Percentiles rank a stretch among this genome's conserved stretches.
Evolutionary conservation across 2,888 invertebrate species (phyloP).

Genomic region (Lasioglossum oenotherae): DNA sequence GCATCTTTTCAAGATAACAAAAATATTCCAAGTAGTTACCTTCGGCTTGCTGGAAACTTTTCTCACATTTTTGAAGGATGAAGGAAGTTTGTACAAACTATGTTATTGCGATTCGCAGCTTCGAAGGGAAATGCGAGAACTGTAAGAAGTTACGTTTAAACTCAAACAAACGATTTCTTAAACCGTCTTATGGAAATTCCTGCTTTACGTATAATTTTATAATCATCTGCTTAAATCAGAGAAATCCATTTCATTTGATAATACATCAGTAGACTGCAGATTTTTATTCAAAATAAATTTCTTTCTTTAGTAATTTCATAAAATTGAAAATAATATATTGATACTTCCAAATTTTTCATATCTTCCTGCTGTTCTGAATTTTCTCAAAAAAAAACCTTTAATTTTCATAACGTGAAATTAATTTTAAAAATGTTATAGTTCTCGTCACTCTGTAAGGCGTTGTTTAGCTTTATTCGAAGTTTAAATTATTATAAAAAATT

Average conservation of each 20-base stretch:
- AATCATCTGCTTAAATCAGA: not conserved
- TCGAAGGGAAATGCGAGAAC: not conserved
- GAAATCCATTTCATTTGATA: not conserved
- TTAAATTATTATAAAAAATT: not conserved
- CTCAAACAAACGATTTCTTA: not conserved
- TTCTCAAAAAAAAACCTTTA: too few relatives aligned
- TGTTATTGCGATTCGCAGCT: not conserved
- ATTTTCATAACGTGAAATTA: not conserved
- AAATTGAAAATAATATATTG: not conserved
- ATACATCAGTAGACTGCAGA: not conserved
- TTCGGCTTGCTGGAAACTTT: not conserved
- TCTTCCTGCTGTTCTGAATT: not conserved
- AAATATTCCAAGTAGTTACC: slow-evolving; percentile 8
- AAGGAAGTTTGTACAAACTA: not conserved
- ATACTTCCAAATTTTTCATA: not conserved
- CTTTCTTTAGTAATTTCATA: not conserved
- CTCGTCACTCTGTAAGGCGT: too few relatives aligned
- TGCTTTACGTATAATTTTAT: not conserved
- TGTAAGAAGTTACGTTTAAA: not conserved
- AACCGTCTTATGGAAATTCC: not conserved
- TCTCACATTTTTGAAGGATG: not conserved
- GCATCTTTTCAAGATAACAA: not conserved
- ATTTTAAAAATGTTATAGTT: not conserved
- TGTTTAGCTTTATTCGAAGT: too few relatives aligned
- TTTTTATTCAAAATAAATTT: not conserved